A percentile compares a stretch with the other conserved stretches of the same genome.
Evolutionary conservation across 2,888 invertebrate species (phyloP).

Genomic region (Leucophora obtusa): DNA sequence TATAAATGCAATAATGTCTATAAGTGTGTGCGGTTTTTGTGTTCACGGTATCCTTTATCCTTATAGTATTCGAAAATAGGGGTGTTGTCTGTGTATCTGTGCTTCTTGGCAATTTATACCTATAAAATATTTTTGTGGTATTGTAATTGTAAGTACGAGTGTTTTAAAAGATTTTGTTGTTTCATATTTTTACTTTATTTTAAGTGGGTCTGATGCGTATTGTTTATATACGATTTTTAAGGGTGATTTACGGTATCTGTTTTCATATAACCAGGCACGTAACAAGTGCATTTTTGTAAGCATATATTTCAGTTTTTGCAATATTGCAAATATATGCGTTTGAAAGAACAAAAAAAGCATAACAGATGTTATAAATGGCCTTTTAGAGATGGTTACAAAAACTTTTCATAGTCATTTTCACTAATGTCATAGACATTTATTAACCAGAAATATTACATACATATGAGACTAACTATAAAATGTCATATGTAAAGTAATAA

Average conservation of each 20-base stretch:
- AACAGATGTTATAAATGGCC: constrained; percentile 61
- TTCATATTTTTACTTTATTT: constrained; percentile 8
- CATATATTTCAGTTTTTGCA: constrained; percentile 43
- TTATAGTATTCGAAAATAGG: constrained; percentile 13
- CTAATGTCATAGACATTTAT: constrained; percentile 47
- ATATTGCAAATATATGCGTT: constrained; percentile 59
- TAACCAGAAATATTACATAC: constrained; percentile 6
- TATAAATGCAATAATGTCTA: constrained; percentile 48
- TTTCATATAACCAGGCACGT: constrained; percentile 28
- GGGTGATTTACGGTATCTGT: constrained; percentile 28
- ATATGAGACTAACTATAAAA: background rate
- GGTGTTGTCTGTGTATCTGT: constrained; percentile 1
- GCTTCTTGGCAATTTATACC: constrained; percentile 34
- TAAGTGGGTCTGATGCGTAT: constrained; percentile 27
- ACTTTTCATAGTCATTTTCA: constrained; percentile 42
- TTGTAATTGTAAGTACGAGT: constrained; percentile 35
- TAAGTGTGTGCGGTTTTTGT: background rate
- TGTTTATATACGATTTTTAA: background rate
- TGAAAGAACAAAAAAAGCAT: constrained; percentile 33
- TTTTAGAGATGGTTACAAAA: constrained; percentile 37
- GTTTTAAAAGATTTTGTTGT: constrained; percentile 34
- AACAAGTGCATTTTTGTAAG: constrained; percentile 58
- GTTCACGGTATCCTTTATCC: constrained; percentile 20
- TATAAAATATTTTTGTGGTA: constrained; percentile 51
- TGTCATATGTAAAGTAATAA: background rate